These are phyloP conservation scores for Riparia riparia DNA, from an alignment of 2,113 vertebrate genomes.

Conservation along the genomic window DNA sequence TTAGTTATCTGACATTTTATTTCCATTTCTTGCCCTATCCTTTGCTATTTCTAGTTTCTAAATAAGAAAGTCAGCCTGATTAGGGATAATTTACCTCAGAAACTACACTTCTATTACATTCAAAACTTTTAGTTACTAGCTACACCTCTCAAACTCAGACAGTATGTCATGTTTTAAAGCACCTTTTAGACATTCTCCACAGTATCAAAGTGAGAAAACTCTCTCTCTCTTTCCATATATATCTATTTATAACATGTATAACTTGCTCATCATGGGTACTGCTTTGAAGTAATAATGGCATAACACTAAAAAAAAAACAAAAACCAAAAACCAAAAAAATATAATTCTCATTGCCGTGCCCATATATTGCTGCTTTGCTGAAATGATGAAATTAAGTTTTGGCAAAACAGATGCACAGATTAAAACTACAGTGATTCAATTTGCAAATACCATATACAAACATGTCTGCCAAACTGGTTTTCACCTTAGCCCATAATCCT, in stretches of 20 bases:
- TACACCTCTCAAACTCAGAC: neutral
- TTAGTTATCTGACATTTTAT: neutral
- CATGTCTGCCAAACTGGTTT: neutral
- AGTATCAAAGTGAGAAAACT: neutral
- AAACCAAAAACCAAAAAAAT: accelerated
- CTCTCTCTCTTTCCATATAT: neutral
- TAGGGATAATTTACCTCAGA: neutral
- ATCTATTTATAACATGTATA: neutral
- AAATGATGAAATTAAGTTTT: neutral
- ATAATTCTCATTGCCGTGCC: accelerated
- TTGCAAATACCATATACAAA: neutral
- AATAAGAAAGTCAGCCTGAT: neutral
- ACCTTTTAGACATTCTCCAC: neutral
- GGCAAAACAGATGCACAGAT: neutral
- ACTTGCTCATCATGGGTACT: neutral
- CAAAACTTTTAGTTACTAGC: neutral
- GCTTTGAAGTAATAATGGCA: neutral
- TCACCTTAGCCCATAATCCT: neutral
- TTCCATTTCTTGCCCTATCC: neutral
- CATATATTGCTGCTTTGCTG: neutral
- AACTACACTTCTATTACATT: neutral
- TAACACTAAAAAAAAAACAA: neutral
- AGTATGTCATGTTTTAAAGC: neutral
- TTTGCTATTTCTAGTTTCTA: neutral
- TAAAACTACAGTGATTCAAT: neutral